Conservation (phyloP, 2,888 invertebrate species). For the Drosophila mimica region DNA sequence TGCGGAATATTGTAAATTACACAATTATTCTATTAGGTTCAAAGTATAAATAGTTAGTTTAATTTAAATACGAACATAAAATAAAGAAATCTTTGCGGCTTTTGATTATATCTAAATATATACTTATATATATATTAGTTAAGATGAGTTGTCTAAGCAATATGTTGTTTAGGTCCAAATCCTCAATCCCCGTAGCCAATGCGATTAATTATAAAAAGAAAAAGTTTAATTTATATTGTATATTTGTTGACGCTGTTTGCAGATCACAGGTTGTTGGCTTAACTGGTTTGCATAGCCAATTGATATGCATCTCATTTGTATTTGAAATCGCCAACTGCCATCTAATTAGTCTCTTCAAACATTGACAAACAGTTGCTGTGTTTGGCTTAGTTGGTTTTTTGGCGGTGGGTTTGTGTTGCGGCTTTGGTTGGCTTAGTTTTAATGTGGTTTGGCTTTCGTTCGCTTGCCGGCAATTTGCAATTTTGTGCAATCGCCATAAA, state of each 20-base stretch:
- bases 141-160: not conserved
- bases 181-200: not conserved
- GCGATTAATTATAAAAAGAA: not conserved
- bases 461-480: slow-evolving; percentile 64
- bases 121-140: not conserved
- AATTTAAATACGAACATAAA: not conserved
- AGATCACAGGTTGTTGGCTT: slow-evolving; percentile 13
- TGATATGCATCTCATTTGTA: slow-evolving; percentile 51
- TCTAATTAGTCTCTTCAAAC: slow-evolving; percentile 68
- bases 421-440: slow-evolving; percentile 27
- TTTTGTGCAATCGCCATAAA: slow-evolving; percentile 68
- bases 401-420: not conserved
- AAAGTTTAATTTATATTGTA: not conserved
- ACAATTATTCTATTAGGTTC: not conserved
- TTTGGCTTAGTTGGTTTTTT: slow-evolving; percentile 29
- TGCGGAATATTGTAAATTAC: not conserved
- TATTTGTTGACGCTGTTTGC: not conserved
- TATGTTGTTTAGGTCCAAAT: not conserved
- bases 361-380: slow-evolving; percentile 55
- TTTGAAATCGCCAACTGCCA: slow-evolving; percentile 50
- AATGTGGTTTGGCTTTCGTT: slow-evolving; percentile 21
- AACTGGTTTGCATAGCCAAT: slow-evolving; percentile 31
- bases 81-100: too few relatives aligned
- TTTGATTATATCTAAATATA: not conserved
- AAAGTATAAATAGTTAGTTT: not conserved